These are phyloP conservation scores for Scrobipalpa atriplicella DNA, from an alignment of 2,888 invertebrate genomes.

Conservation along the genomic window DNA sequence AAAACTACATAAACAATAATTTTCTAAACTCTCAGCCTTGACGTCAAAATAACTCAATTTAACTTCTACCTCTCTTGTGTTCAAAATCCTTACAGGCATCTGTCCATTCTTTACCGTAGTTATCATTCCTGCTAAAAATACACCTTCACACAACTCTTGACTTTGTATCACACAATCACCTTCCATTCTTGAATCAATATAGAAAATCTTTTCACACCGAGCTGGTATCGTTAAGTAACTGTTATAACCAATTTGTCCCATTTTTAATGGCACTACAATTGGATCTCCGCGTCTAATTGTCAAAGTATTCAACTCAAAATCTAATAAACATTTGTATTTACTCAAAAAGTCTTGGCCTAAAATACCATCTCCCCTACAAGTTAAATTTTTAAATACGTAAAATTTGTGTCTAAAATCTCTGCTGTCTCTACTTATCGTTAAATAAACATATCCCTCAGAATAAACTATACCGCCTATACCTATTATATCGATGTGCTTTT, in stretches of 20 bases:
- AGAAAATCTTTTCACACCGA: constrained; percentile 5
- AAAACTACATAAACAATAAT: neutral
- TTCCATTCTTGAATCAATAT: neutral
- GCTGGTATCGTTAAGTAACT: neutral
- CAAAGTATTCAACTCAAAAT: constrained; percentile 30
- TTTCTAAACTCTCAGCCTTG: constrained; percentile 1
- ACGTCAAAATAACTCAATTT: constrained; percentile 23
- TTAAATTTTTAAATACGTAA: constrained; percentile 25
- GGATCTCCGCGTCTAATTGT: neutral
- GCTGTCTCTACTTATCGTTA: constrained; percentile 8
- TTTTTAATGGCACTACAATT: too few species aligned
- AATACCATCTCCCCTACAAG: constrained; percentile 25
- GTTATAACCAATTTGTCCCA: constrained; percentile 7
- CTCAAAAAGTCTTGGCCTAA: constrained; percentile 35
- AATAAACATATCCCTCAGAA: constrained; percentile 26
- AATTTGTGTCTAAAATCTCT: constrained; percentile 25
- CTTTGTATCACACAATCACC: neutral
- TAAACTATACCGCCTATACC: constrained; percentile 30
- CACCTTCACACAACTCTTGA: constrained; percentile 26
- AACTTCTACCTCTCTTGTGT: constrained; percentile 27
- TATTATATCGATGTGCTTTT: constrained; percentile 21
- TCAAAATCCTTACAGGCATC: constrained; percentile 30
- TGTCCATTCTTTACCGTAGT: too few species aligned
- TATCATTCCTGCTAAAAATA: constrained; percentile 30
- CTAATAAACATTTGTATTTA: constrained; percentile 30